Evolutionary conservation across 1,140 invertebrate genomes (phyloP), one percentile per base, ranked within the genome.

Genomic region (Temnothorax nylanderi): DNA sequence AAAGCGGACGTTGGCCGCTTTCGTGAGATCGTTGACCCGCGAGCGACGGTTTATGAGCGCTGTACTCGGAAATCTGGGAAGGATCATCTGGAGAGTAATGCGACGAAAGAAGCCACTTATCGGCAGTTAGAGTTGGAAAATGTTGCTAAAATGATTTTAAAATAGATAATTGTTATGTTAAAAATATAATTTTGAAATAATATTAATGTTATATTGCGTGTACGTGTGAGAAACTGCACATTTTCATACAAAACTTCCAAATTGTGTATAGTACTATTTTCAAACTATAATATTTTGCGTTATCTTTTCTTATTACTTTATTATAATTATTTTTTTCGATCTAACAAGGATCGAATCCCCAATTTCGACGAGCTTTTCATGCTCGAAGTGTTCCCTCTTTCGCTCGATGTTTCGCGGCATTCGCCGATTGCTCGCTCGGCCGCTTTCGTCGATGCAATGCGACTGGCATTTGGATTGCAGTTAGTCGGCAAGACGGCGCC

Each of bases 401-500:
- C 18, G 7, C 21, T 71, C 34, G 72, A 6, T 21, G 34, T 47
- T 26, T 49, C 41, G 18, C 41, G 26, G 2, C 5, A 47, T 74
- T 49, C 21, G 37, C 75, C 75, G n/a, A 37, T 54, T n/a, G 49
- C 10, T 2, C 34, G 26, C 34, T 54, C 16, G 21, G 62, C 47
- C 18, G 11, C 51, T 72, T 74, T 82, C 37, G 34, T 71, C 51
- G n/a, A 8, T 5, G 47, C 75, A 64, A 32, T 21, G 75, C 58
- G 58, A 41, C 0, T 58, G 71, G 71, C 76, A 90, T 90, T 90
- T 71, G 72, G 51, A 88, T 86, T 44, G 56, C 64, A 51, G 56
- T 64, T 81, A 49, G 13, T 58, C 62, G 56, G 77, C 49, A 82
- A 77, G 81, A 87, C 85, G 88, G 74, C 69, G 74, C 58, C 51